Evolutionary conservation across 2,113 vertebrate genomes (phyloP), one percentile per base, ranked within the genome.

Genomic region (Struthidea cinerea): DNA sequence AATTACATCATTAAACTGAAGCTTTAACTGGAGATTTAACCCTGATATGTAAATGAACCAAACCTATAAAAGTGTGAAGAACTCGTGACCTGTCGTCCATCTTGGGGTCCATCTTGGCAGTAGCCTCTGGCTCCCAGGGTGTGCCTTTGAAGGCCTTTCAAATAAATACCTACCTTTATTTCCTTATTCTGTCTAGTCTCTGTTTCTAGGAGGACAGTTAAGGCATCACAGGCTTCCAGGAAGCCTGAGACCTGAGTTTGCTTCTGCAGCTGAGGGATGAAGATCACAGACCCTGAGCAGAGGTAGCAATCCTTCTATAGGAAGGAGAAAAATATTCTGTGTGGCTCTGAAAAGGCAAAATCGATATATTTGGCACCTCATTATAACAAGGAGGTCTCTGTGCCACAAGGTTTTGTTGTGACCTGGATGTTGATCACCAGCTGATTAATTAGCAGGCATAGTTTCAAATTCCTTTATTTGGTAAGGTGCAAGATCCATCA

Each of bases 281-380:
- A 30, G 28, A 46, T 20, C 13, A 52, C 5, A 46, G 24, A 28
- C 28, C 46, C 22, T 83, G 30, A 61, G 28, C 60, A 46, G 32
- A 60, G 8, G 26, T 37, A 35, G 15, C 1, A 4, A 42, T 47
- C 4, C 15, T 18, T 49, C 26, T 33, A 21, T 13, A 67, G 18
- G 7, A 42, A 49, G 27, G 22, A 81, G 16, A 79, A 68, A 18
- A 87, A 9, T 73, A 57, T 8, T 81, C 8, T 33, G 0, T 41
- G 23, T 76, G 27, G 11, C 16, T 93, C 50, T 76, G 47, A 69
- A 92, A 73, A 67, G 22, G 37, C 19, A 49, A 87, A 75, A 75
- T 76, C 1, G 2, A 22, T 64, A 6, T 32, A 22, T 16, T 2
- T 0, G 32, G 50, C 41, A 42, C 22, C 18, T 76, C 23, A 7